Evolutionary conservation across 2,888 invertebrate genomes (phyloP).

Genomic region (Pristionchus exspectatus): DNA sequence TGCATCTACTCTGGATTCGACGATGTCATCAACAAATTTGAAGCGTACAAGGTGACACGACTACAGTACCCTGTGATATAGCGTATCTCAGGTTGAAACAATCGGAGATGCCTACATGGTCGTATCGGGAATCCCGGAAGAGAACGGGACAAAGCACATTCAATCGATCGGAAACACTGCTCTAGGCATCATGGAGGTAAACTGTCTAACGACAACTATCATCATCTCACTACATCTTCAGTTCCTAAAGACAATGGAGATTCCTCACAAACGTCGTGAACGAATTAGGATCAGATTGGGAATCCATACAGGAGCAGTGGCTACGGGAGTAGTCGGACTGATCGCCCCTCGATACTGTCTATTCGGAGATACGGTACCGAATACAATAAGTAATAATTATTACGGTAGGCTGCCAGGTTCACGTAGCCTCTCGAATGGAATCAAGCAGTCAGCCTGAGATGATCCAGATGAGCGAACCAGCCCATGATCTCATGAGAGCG

Average conservation of each 20-base stretch:
- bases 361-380: constrained; percentile 76
- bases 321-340: constrained; percentile 76
- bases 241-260: constrained; percentile 55
- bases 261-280: constrained; percentile 53
- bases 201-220: not conserved
- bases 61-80: not conserved
- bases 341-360: constrained; percentile 77
- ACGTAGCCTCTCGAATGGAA: constrained; percentile 77
- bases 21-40: constrained; percentile 71
- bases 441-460: constrained; percentile 74
- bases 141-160: constrained; percentile 74
- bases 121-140: constrained; percentile 76
- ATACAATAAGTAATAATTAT: not conserved
- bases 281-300: constrained; percentile 75
- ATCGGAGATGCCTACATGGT: constrained; percentile 78
- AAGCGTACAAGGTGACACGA: constrained; percentile 67
- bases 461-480: constrained; percentile 73
- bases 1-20: constrained; percentile 77
- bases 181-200: constrained; percentile 71
- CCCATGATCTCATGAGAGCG: constrained; percentile 59
- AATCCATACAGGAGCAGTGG: constrained; percentile 75
- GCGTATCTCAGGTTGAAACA: constrained; percentile 69
- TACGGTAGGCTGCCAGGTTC: constrained; percentile 60
- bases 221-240: not conserved
- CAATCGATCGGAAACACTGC: constrained; percentile 72